phyloP scores from a whole-genome alignment of 1,140 invertebrate species.

The Chymomyza costata region DNA sequence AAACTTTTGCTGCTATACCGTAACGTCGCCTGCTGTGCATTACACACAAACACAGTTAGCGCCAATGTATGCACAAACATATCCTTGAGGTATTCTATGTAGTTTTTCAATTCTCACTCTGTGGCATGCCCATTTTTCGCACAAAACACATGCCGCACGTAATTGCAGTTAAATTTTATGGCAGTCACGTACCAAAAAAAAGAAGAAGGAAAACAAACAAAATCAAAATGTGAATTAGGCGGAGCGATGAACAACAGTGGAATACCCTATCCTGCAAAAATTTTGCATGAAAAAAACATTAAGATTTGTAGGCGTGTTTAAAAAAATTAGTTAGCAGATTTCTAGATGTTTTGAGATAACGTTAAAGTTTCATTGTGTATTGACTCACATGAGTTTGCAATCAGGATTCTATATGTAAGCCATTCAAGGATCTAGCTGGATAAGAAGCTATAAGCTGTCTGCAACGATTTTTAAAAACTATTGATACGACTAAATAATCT shows the following conservation, averaged over 20 bases:
- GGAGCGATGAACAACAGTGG: neutral
- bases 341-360: too few relatives aligned
- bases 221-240: constrained; percentile 22
- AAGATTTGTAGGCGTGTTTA: neutral
- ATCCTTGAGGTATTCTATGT: constrained; percentile 31
- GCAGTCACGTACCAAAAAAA: constrained; percentile 54
- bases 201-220: constrained; percentile 28
- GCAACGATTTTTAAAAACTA: too few relatives aligned
- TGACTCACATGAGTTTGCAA: too few relatives aligned
- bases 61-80: neutral
- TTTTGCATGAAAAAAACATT: too few relatives aligned
- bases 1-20: constrained; percentile 2
- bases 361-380: too few relatives aligned
- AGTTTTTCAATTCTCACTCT: constrained; percentile 9
- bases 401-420: too few relatives aligned
- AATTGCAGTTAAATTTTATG: constrained; percentile 69
- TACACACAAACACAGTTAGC: too few relatives aligned
- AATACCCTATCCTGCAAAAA: too few relatives aligned
- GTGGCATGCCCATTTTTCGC: constrained; percentile 19
- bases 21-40: constrained; percentile 21
- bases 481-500: too few relatives aligned
- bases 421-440: too few relatives aligned
- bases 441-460: too few relatives aligned
- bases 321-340: too few relatives aligned
- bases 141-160: constrained; percentile 45